Conservation (phyloP, 2,797 vertebrate species). For the Chiroxiphia lanceolata region DNA sequence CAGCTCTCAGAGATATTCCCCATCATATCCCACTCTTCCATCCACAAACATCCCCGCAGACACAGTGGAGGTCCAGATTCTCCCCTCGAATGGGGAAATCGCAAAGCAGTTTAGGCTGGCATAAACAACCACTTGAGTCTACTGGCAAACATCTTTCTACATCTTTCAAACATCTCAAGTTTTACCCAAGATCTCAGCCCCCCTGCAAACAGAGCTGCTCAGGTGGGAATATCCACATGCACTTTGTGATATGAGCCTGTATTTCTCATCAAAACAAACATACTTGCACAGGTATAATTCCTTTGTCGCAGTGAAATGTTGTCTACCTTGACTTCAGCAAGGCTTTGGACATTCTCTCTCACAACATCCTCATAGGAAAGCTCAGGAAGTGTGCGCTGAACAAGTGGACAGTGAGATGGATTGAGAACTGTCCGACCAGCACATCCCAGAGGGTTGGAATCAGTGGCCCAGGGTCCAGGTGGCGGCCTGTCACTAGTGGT, state of each 20-base stretch:
- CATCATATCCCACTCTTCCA: background rate
- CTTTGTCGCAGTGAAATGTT: background rate
- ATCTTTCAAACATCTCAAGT: background rate
- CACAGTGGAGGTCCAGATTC: background rate
- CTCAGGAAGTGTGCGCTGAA: background rate
- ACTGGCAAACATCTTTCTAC: background rate
- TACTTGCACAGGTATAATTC: background rate
- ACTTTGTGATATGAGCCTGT: background rate
- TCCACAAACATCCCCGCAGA: background rate
- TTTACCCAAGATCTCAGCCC: background rate
- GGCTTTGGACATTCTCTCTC: background rate
- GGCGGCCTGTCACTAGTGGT: background rate
- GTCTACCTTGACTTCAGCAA: background rate
- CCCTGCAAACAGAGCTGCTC: background rate
- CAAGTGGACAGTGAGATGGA: background rate
- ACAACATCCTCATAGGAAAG: background rate
- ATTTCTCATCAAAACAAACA: background rate
- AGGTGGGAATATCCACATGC: background rate
- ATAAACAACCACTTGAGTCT: background rate
- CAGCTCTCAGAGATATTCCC: background rate
- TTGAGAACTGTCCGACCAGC: background rate
- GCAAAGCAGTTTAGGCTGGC: background rate
- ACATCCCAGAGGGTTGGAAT: background rate
- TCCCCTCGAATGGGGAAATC: background rate
- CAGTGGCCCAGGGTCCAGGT: background rate